phyloP scores from a whole-genome alignment of 2,113 vertebrate genomes.

The Rhipidura dahli region DNA sequence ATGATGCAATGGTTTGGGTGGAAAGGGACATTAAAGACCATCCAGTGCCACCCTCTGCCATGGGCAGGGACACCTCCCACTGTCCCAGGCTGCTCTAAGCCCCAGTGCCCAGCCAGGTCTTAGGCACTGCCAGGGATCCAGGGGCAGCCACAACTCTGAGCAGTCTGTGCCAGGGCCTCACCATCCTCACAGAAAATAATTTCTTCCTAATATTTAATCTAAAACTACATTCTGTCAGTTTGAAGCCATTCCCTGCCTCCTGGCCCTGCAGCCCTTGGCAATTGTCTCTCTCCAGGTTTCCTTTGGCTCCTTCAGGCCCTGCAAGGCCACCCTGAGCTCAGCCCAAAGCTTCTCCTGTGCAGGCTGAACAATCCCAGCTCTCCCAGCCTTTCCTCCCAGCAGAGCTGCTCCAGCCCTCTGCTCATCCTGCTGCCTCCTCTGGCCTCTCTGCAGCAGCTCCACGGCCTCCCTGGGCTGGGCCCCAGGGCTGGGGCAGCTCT shows the following conservation, averaged over 20 bases:
- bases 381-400: not conserved
- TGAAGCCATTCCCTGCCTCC: not conserved
- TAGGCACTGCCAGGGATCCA: not conserved
- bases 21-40: not conserved
- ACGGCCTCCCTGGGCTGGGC: not conserved
- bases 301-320: not conserved
- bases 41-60: not conserved
- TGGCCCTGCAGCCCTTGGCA: accelerated
- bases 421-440: not conserved
- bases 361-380: not conserved
- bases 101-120: not conserved
- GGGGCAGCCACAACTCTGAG: not conserved
- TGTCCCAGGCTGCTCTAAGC: not conserved
- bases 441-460: not conserved
- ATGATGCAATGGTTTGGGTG: not conserved
- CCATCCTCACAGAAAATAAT: not conserved
- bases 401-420: not conserved
- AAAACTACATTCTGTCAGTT: not conserved
- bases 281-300: not conserved
- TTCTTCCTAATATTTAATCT: not conserved
- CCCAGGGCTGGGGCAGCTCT: not conserved
- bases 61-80: not conserved
- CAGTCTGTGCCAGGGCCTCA: accelerated
- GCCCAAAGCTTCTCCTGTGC: not conserved
- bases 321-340: not conserved